Base-by-base conservation (phyloP, 2,113 vertebrate genomes). In the Apistogramma diplotaenia region DNA sequence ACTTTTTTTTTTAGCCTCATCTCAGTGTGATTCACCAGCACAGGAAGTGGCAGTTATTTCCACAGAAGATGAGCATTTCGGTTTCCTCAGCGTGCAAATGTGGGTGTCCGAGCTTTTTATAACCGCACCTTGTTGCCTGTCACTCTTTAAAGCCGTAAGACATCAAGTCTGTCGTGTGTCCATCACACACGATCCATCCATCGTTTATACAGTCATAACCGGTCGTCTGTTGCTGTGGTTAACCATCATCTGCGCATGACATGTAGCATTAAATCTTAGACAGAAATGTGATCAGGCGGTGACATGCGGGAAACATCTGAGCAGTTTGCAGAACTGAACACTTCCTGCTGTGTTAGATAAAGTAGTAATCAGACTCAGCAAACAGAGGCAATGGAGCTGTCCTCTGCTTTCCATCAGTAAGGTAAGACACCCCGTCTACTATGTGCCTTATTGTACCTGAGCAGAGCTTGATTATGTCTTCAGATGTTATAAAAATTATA, bases 11-110 rank as follows among this genome's bases (percentile, higher is more conserved):
- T 19, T 9, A 49, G 35, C 73, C 75, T 55, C 25, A 58, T 61
- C 53, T 82, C 54, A 31, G 59, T 71, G 3, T 90, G 88, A 92
- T 13, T 93, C 86, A 90, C 0, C n/a, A 23, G 43, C 3, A 78
- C 76, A 87, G 93, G 87, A 92, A 91, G 58, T 87, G 60, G 78
- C 60, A 11, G 83, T 88, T 87, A 67, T 88, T 90, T 88, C 78
- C 56, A 81, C 33, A 76, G 29, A 6, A 33, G 74, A 54, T 16
- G n/a, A 72, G 53, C 51, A 49, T 54, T 71, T 89, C 62, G 74
- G 5, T 81, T 85, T 81, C 51, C 72, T 72, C 70, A n/a, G 12
- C 4, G 1, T 54, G 67, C 21, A 73, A 79, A 79, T 74, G 43
- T 60, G n/a, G 12, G 8, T 73, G 73, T 27, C 23, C 5, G 40